Conservation (phyloP, 2,797 vertebrate species). For the Enteromius unitaeniatus region DNA sequence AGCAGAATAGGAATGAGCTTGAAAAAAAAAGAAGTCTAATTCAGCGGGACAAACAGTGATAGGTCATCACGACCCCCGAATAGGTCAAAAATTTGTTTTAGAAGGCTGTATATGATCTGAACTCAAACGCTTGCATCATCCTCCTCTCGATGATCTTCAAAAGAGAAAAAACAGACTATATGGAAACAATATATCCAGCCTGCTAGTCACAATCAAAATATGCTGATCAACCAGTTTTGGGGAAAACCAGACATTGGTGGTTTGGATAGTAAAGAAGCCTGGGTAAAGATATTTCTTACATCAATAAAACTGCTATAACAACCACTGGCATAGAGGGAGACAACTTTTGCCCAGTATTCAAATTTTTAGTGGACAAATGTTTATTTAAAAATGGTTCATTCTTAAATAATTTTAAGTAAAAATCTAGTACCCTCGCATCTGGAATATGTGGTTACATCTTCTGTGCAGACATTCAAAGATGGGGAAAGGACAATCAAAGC, state of each 20-base stretch:
- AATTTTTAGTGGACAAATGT: neutral
- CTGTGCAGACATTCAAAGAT: neutral
- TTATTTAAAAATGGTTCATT: neutral
- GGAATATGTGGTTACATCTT: neutral
- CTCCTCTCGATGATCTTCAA: neutral
- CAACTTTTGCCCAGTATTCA: neutral
- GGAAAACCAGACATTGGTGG: neutral
- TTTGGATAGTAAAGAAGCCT: neutral
- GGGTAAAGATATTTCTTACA: neutral
- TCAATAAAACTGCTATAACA: neutral
- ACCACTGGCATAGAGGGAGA: neutral
- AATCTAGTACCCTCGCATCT: neutral
- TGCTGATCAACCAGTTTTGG: neutral
- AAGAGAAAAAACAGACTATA: too few relatives aligned
- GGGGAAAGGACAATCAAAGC: slow-evolving; percentile 10
- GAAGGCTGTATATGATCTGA: neutral
- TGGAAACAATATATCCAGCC: neutral
- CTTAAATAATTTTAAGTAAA: too few relatives aligned
- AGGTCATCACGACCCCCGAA: neutral
- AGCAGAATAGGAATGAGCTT: slow-evolving; percentile 44
- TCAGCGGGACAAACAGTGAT: neutral
- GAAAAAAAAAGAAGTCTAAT: neutral
- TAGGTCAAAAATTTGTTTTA: neutral
- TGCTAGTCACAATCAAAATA: neutral
- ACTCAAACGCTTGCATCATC: neutral